Percentiles rank a stretch among this genome's conserved stretches.
phyloP scores from a whole-genome alignment of 2,113 vertebrate genomes.

The Malaclemys terrapin region DNA sequence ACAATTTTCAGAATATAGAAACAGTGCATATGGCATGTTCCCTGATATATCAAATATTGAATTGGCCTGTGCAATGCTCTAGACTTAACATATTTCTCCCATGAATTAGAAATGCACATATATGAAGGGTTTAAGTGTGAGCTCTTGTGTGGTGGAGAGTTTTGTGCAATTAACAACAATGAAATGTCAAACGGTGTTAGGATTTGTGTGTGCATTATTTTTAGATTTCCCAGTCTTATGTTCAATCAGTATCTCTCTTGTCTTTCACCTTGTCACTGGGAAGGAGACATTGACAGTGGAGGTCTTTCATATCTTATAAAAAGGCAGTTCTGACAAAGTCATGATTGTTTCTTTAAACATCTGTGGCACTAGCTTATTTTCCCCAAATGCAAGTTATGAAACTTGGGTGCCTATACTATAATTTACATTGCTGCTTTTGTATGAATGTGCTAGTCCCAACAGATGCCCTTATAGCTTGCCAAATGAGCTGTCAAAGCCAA shows the following conservation, averaged over 20 bases:
- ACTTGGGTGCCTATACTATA: background rate
- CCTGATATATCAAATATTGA: background rate
- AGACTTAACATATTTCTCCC: background rate
- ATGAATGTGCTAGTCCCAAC: background rate
- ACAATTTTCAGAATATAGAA: conserved; percentile 23
- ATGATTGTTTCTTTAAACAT: background rate
- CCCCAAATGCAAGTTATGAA: background rate
- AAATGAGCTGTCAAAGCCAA: no score
- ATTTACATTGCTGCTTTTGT: background rate
- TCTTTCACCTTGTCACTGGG: background rate
- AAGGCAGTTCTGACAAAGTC: background rate
- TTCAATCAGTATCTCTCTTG: background rate
- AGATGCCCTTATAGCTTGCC: no score
- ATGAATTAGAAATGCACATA: background rate
- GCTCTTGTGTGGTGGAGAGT: background rate
- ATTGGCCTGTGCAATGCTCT: background rate
- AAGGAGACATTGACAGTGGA: background rate
- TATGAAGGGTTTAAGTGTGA: background rate
- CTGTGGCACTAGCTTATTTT: background rate
- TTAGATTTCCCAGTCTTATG: background rate
- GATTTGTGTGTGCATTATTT: background rate
- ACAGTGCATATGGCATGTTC: background rate
- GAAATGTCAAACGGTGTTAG: background rate
- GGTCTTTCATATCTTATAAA: background rate
- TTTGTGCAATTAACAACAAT: background rate